Conservation (phyloP, 2,113 vertebrate species). For the Artemisiospiza belli region DNA sequence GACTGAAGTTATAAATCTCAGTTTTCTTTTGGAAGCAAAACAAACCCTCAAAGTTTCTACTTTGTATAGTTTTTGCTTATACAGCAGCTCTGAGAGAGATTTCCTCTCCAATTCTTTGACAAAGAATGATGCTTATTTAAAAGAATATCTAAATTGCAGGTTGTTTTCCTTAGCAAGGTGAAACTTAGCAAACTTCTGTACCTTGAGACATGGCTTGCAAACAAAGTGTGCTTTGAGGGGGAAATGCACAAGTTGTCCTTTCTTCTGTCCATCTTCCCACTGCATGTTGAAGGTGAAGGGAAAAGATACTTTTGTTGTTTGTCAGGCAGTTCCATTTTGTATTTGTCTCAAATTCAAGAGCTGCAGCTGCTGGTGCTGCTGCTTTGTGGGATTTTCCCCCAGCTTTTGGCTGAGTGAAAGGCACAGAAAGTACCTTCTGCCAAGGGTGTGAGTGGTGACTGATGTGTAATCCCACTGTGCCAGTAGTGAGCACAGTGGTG, state of each 20-base stretch:
- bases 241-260: neutral
- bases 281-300: neutral
- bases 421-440: neutral
- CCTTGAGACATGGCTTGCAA: neutral
- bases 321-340: neutral
- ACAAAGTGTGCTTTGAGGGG: no score
- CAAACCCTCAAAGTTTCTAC: neutral
- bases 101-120: neutral
- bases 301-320: neutral
- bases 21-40: neutral
- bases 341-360: neutral
- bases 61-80: neutral
- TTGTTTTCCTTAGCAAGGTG: neutral
- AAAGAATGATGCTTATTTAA: neutral
- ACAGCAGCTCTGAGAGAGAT: neutral
- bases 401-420: neutral
- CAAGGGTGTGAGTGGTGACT: neutral
- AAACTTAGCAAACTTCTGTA: neutral
- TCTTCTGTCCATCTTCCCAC: neutral
- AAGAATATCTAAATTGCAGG: neutral
- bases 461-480: neutral
- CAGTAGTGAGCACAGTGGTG: rapidly evolving
- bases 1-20: neutral
- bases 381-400: neutral
- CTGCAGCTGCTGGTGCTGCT: neutral